Base-by-base conservation (phyloP, 1,140 invertebrate genomes). In the Sarcophaga bullata region DNA sequence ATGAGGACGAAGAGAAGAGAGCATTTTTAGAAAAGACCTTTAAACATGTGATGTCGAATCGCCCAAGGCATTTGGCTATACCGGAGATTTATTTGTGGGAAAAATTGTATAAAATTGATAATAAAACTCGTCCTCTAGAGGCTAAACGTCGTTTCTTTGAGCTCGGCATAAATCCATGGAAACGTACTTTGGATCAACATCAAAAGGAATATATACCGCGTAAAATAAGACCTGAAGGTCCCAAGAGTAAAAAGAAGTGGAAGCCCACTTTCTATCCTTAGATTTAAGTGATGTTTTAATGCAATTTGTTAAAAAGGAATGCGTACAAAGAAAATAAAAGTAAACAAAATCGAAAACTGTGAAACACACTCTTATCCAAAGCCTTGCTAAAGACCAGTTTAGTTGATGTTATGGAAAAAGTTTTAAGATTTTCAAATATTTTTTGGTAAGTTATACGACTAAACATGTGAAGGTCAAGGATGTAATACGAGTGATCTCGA, bases 71-170 rank as follows among this genome's bases (percentile, higher is more conserved):
- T 84, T 91, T 91, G 52, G 85, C 92, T 68, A 11, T 90, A 48
- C 93, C 94, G 48, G 95, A 96, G 91, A 91, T 94, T 50, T 94
- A 95, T 84, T 84, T 93, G 76, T 97, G 95, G 95, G 94, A 96
- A 84, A 92, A 92, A 76, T 94, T 96, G 81, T 97, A 95, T 86
- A 94, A 95, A 87, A 93, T 95, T 58, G 89, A 94, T 85, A 86
- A 93, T 83, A 92, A 94, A 15, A 95, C 93, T 0, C 90, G 94
- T 82, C 92, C 92, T 58, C 86, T 94, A 88, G 95, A 95, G 84
- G 91, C 93, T n/a, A 94, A 91, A 86, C 90, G 91, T 37, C 91
- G 94, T 73, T 93, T 92, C 84, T 96, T 95, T 90, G 93, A 96
- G 88, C 89, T 91, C 11, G 91, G 91, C 25, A 90, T 92, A 47